These are phyloP conservation scores for Epinephelus fuscoguttatus DNA, from an alignment of 2,113 vertebrate genomes.

Conservation along the genomic window DNA sequence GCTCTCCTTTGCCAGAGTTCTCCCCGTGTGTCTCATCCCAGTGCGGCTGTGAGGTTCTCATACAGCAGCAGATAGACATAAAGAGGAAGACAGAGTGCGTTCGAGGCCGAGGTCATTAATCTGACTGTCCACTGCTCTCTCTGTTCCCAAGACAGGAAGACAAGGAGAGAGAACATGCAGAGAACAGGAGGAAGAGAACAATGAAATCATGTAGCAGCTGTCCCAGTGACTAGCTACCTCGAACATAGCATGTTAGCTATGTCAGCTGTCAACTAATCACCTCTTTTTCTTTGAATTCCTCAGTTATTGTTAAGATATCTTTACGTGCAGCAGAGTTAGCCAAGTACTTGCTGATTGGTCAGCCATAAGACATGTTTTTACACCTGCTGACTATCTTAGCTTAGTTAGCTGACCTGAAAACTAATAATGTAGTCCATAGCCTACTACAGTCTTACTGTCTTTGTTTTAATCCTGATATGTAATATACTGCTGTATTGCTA, in stretches of 20 bases:
- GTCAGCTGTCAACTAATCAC: neutral
- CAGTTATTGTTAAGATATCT: neutral
- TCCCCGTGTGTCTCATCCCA: conserved; percentile 14
- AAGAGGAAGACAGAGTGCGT: conserved; percentile 58
- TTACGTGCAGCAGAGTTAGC: neutral
- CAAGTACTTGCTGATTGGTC: neutral
- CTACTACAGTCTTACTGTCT: too few species aligned
- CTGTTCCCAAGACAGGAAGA: conserved; percentile 29
- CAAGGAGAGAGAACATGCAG: conserved; percentile 12
- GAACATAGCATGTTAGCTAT: neutral
- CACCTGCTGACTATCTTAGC: neutral
- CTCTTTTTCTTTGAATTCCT: neutral
- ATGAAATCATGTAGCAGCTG: neutral
- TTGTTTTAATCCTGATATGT: too few species aligned
- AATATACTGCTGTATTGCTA: too few species aligned
- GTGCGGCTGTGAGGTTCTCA: conserved; percentile 25
- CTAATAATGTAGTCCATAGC: too few species aligned
- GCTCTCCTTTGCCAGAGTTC: conserved; percentile 10
- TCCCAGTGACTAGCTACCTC: neutral
- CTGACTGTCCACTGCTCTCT: conserved; percentile 59
- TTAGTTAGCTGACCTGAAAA: neutral
- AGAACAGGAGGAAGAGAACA: conserved; percentile 10
- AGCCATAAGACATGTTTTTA: neutral
- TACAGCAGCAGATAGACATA: conserved; percentile 37
- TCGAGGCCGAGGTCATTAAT: conserved; percentile 69